Evolutionary conservation across 2,113 vertebrate genomes (phyloP).

Genomic region (Diphyllodes magnificus): DNA sequence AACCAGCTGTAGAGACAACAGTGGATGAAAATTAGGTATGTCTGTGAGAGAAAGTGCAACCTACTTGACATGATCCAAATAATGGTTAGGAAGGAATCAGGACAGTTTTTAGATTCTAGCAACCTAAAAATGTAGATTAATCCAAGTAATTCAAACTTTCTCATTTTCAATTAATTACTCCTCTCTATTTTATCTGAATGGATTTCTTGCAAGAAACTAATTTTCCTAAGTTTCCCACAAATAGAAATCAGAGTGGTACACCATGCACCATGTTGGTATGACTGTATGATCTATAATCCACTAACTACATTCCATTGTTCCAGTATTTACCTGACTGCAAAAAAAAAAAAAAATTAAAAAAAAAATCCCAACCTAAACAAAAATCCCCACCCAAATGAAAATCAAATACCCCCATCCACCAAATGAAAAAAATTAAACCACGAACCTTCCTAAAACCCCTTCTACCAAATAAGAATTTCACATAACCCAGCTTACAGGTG

Average conservation of each 20-base stretch:
- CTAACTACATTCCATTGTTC: not conserved
- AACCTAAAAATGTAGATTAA: not conserved
- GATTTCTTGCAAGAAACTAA: not conserved
- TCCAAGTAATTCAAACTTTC: not conserved
- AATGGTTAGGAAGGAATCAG: not conserved
- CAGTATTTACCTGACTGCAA: not conserved
- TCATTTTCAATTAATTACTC: not conserved
- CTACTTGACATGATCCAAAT: not conserved
- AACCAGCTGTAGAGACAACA: not conserved
- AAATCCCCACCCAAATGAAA: not conserved
- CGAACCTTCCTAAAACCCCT: not conserved
- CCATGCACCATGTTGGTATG: not conserved
- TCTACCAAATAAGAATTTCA: not conserved
- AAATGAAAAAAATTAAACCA: not conserved
- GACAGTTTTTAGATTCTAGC: not conserved
- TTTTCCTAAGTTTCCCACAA: not conserved
- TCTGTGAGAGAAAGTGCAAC: not conserved
- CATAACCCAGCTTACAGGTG: rapidly evolving
- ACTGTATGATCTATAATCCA: not conserved
- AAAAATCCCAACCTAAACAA: not conserved
- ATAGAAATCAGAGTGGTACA: not conserved
- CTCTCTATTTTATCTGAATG: not conserved
- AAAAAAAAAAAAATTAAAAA: not conserved
- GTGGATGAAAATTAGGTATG: not conserved
- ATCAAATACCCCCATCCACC: rapidly evolving